Evolutionary conservation across 1,140 invertebrate species (phyloP).

Genomic region (Coptotermes formosanus): DNA sequence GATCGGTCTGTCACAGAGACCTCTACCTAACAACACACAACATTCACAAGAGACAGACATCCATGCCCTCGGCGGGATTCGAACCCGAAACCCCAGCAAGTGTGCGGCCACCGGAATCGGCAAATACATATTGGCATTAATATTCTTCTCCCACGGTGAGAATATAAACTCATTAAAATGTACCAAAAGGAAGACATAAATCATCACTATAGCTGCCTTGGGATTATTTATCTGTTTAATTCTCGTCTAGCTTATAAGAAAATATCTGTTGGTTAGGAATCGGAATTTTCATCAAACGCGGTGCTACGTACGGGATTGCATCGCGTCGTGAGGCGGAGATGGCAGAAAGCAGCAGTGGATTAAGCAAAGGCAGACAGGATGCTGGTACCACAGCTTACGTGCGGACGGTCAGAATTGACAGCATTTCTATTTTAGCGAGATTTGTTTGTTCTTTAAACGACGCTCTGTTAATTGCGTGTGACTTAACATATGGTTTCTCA

Average conservation of each 20-base stretch:
- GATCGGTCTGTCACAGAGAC: too few relatives aligned
- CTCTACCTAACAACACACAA: too few relatives aligned
- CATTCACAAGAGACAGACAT: too few relatives aligned
- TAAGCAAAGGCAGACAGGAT: background rate
- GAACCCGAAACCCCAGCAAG: too few relatives aligned
- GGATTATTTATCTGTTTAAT: background rate
- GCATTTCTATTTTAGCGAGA: too few relatives aligned
- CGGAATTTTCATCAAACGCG: background rate
- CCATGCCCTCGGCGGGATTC: too few relatives aligned
- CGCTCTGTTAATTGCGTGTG: too few relatives aligned
- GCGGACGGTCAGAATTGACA: too few relatives aligned
- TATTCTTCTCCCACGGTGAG: background rate
- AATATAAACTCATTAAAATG: background rate
- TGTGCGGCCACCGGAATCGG: background rate
- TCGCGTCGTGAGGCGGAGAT: background rate
- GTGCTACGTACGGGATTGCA: background rate
- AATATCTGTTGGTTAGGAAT: background rate
- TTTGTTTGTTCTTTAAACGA: too few relatives aligned
- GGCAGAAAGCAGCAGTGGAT: background rate
- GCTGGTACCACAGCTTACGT: background rate
- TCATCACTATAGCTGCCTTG: background rate
- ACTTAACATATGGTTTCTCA: too few relatives aligned
- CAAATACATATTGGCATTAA: background rate
- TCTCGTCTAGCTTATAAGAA: background rate
- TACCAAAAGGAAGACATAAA: background rate